Evolutionary conservation across 2,888 invertebrate genomes (phyloP), one percentile per base, ranked within the genome.

Genomic region (Oligia latruncula): DNA sequence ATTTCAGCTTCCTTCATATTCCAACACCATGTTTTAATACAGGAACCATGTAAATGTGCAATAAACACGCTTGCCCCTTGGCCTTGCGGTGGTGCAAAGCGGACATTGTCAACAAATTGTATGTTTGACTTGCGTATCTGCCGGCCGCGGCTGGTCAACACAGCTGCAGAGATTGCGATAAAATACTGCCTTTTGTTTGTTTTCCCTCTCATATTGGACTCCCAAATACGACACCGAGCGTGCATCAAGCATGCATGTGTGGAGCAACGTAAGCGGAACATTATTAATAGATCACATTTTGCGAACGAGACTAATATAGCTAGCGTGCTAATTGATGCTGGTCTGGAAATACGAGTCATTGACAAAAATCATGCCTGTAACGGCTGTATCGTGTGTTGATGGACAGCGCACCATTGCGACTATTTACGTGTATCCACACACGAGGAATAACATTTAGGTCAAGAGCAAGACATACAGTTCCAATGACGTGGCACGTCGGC

Each of bases 61-160:
- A 67, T 71, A 71, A 79, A 80, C 81, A 74, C 20, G 66, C 65
- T 43, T 81, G 80, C 43, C 71, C 55, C 68, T 78, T 71, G 52
- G 74, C 74, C 68, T 65, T 77, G 82, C 77, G 78, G 73, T 67
- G 43, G 65, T 78, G 86, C 82, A 88, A 70, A 87, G 71, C 87
- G 84, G 88, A 83, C 84, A 88, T 78, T 90, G 92, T 91, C 91
- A 92, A 91, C 91, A 92, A 86, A 88, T 85, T 83, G 81, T 83
- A 83, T 89, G 90, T 91, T 90, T 88, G 86, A 84, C 73, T 85
- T 82, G 77, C 76, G 71, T 88, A 85, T 88, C 84, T 86, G 82
- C 82, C 78, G 71, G 60, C 83, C 76, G 74, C 82, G 71, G 55
- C 73, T 73, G 77, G 83, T 84, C 80, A 82, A 82, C 89, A 88